phyloP scores from a whole-genome alignment of 30 jellyfish, hydroid and myxozoan genomes.

The Sanderia malayensis region DNA sequence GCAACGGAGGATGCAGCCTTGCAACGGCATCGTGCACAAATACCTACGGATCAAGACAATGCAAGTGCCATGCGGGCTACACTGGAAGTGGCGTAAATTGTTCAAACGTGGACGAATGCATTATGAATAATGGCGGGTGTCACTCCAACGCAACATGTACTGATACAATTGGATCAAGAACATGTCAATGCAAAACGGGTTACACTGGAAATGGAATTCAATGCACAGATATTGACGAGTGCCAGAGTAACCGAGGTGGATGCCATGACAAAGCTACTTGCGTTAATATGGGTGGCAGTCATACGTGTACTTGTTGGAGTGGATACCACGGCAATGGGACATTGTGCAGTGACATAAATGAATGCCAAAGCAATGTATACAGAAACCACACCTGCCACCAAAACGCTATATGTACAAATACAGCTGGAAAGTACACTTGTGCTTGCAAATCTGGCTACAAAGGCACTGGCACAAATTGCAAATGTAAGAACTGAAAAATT shows the following conservation, averaged over 20 bases:
- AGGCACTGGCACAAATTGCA: slow-evolving; percentile 55
- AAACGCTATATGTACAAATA: slow-evolving; percentile 52
- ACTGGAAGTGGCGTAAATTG: slow-evolving; percentile 59
- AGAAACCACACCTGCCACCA: slow-evolving; percentile 22
- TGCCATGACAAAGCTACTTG: slow-evolving; percentile 74
- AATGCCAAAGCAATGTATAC: slow-evolving; percentile 21
- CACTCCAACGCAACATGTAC: slow-evolving; percentile 48
- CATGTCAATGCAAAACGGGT: slow-evolving; percentile 53
- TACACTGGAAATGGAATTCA: slow-evolving; percentile 45
- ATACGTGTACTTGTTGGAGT: slow-evolving; percentile 38
- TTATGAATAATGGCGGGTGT: slow-evolving; percentile 28
- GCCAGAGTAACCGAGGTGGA: slow-evolving; percentile 26
- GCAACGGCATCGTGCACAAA: slow-evolving; percentile 44
- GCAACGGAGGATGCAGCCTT: slow-evolving; percentile 28
- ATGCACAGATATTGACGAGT: slow-evolving; percentile 48
- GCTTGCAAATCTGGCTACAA: slow-evolving; percentile 44
- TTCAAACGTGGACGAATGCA: slow-evolving; percentile 66
- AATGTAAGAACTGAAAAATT: too few relatives aligned
- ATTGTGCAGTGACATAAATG: slow-evolving; percentile 48
- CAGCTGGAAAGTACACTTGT: slow-evolving; percentile 30
- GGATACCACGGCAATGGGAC: slow-evolving; percentile 69
- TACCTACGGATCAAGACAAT: slow-evolving; percentile 47
- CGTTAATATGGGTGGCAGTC: slow-evolving; percentile 54
- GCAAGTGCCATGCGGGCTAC: slow-evolving; percentile 53
- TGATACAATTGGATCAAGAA: slow-evolving; percentile 38